These are phyloP conservation scores for Hepsetus odoe DNA, from an alignment of 2,113 vertebrate genomes.

Conservation along the genomic window DNA sequence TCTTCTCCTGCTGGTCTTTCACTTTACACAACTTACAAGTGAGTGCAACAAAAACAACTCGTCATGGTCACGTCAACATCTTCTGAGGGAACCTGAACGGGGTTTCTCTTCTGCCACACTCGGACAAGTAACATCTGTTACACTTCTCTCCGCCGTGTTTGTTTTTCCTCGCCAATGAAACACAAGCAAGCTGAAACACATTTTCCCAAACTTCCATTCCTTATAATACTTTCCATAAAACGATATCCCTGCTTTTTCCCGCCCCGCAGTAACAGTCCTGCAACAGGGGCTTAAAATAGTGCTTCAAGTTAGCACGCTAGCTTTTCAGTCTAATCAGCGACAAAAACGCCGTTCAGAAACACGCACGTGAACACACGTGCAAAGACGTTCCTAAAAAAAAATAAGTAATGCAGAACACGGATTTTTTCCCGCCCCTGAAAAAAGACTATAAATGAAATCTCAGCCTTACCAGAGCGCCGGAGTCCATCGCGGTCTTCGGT, in stretches of 20 bases:
- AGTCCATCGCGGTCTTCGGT: slow-evolving; percentile 76
- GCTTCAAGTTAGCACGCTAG: slow-evolving; percentile 33
- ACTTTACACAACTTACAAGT: slow-evolving; percentile 11
- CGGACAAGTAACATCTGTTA: slow-evolving; percentile 37
- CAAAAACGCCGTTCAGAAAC: slow-evolving; percentile 51
- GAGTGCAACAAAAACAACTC: too few species aligned
- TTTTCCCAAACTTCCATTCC: too few species aligned
- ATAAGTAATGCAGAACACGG: not conserved
- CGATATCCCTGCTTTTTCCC: not conserved
- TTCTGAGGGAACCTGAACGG: not conserved
- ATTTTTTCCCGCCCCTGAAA: not conserved
- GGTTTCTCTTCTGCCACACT: not conserved
- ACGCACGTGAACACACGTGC: slow-evolving; percentile 5
- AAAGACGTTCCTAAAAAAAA: not conserved
- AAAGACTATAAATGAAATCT: slow-evolving; percentile 10
- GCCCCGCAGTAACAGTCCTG: not conserved
- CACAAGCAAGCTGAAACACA: not conserved
- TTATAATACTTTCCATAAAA: not conserved
- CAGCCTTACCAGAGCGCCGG: slow-evolving; percentile 72
- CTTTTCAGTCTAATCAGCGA: slow-evolving; percentile 1
- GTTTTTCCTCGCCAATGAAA: not conserved
- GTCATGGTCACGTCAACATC: too few species aligned
- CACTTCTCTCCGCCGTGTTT: not conserved
- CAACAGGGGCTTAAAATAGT: slow-evolving; percentile 17
- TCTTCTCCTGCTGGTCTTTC: not conserved